phyloP scores from a whole-genome alignment of 2,888 invertebrate genomes.

The Apotomis betuletana region DNA sequence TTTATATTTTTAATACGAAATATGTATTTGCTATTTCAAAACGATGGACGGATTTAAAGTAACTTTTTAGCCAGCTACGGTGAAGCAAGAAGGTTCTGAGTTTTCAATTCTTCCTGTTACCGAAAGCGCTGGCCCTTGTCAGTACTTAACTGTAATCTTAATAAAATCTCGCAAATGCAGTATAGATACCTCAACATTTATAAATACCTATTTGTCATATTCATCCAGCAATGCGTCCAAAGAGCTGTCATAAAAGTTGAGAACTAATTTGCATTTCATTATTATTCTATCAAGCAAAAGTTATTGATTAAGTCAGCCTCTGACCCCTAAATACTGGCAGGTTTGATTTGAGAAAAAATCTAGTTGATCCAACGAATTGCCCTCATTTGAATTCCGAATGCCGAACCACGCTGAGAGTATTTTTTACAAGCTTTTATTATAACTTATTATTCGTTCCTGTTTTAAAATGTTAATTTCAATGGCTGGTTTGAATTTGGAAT shows the following conservation, averaged over 20 bases:
- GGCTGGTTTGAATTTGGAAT: conserved; percentile 25
- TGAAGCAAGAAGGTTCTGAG: too few relatives aligned
- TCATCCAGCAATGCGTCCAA: background rate
- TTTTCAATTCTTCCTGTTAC: too few relatives aligned
- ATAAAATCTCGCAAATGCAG: too few relatives aligned
- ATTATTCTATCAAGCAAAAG: background rate
- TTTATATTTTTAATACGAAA: too few relatives aligned
- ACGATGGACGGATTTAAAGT: too few relatives aligned
- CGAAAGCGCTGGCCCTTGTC: too few relatives aligned
- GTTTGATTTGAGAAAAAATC: conserved; percentile 39
- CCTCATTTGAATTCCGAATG: conserved; percentile 45
- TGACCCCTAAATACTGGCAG: background rate
- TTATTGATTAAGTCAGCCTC: conserved; percentile 6
- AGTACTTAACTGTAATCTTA: too few relatives aligned
- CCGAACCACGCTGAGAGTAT: conserved; percentile 37
- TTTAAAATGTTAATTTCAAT: conserved; percentile 44
- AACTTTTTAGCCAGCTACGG: too few relatives aligned
- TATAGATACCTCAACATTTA: too few relatives aligned
- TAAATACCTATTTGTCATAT: background rate
- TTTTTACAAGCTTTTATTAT: conserved; percentile 41
- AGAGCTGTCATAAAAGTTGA: background rate
- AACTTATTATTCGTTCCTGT: conserved; percentile 43
- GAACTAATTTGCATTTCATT: background rate
- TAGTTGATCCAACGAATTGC: conserved; percentile 44
- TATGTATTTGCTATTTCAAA: too few relatives aligned